phyloP scores from a whole-genome alignment of 2,888 invertebrate species.

The Gisinianus flammeolus region DNA sequence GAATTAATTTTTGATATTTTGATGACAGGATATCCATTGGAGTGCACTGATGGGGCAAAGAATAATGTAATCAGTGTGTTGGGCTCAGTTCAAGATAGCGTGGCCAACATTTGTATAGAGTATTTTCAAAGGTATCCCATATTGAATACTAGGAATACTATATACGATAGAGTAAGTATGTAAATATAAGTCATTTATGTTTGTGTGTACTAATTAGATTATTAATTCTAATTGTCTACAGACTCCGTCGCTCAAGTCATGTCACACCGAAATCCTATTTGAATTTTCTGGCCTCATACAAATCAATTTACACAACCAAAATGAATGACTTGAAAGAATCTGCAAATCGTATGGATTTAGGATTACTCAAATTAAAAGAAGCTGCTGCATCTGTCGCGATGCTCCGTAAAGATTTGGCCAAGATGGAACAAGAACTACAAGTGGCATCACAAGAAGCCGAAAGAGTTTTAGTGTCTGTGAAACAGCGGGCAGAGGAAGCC shows the following conservation, averaged over 20 bases:
- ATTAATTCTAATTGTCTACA: too few relatives aligned
- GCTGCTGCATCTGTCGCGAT: conserved; percentile 92
- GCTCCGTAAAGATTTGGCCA: conserved; percentile 86
- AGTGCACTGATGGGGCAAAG: conserved; percentile 83
- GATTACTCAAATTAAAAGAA: conserved; percentile 91
- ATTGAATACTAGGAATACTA: too few relatives aligned
- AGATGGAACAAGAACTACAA: conserved; percentile 92
- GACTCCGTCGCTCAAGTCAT: conserved; percentile 36
- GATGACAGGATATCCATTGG: conserved; percentile 77
- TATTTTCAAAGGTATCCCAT: conserved; percentile 84
- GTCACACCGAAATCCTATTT: conserved; percentile 92
- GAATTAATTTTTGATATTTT: neutral
- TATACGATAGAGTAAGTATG: too few relatives aligned
- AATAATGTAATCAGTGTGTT: conserved; percentile 77
- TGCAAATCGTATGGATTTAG: conserved; percentile 92
- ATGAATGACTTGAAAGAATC: conserved; percentile 88
- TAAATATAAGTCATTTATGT: too few relatives aligned
- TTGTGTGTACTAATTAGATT: too few relatives aligned
- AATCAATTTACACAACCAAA: conserved; percentile 88
- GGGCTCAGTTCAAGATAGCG: conserved; percentile 78
- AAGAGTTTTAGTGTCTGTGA: conserved; percentile 84
- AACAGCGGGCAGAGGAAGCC: conserved; percentile 91
- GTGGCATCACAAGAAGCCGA: conserved; percentile 92
- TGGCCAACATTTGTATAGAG: conserved; percentile 70
- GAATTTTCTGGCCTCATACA: conserved; percentile 93